Evolutionary conservation across 2,797 vertebrate genomes (phyloP), one percentile per base, ranked within the genome.

Genomic region (Coregonus ussuriensis): DNA sequence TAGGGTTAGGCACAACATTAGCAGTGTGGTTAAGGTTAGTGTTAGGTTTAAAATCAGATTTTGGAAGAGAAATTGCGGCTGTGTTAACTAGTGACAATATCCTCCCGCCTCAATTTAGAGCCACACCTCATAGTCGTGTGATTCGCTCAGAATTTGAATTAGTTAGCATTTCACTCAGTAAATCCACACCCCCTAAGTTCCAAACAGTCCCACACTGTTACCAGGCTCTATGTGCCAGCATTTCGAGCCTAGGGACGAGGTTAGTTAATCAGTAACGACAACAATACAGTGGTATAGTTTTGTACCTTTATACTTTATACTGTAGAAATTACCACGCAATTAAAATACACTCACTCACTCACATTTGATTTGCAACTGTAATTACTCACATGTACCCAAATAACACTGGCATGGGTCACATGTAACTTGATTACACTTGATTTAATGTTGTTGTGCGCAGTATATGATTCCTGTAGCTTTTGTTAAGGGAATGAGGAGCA

Each of bases 261-360:
- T 33, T 33, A 33, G 31, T 33, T 33, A 33, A 33, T 2, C 31
- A 33, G 31, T 33, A 33, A 33, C 31, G 54, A 83, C 76, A 84
- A 83, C 56, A 83, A 79, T 37, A 74, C 54, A 21, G 75, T n/a
- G 65, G 78, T 76, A 79, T 82, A 77, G 86, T 85, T 82, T 75
- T 13, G 79, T 63, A 31, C 68, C 74, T 74, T 41, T 47, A 63
- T 76, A 68, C 14, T 16, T 84, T 47, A 47, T 56, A 56, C 4
- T 69, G 6, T 37, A n/a, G 18, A 18, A 69, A 37, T 47, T 47
- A 37, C 35, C 35, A 69, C 59, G 41, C 7, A 51, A 70, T 70
- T 25, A 47, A 41, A 11, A 70, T 70, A 21, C 31, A 35, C 66
- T 68, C 66, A 70, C 47, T 35, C 35, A 41, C 18, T 41, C 15